Percentiles rank a stretch among this genome's conserved stretches.
These are phyloP conservation scores for Dendrocincla tyrannina DNA, from an alignment of 2,797 vertebrate genomes.

Conservation along the genomic window DNA sequence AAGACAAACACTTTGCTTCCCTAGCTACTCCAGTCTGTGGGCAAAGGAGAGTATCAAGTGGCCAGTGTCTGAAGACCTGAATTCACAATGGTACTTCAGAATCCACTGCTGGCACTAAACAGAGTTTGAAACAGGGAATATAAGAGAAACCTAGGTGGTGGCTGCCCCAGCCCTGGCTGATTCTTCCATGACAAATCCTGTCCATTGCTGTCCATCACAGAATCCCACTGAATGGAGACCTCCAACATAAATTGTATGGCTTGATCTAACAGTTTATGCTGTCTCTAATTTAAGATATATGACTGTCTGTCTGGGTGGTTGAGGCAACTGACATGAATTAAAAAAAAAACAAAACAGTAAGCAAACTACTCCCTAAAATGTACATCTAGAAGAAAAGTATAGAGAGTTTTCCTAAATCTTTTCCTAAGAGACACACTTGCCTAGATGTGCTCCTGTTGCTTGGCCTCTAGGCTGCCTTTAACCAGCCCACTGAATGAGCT, in stretches of 20 bases:
- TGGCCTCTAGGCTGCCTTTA: background rate
- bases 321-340: background rate
- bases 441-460: background rate
- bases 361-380: background rate
- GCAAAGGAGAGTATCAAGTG: background rate
- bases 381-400: background rate
- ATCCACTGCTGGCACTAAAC: background rate
- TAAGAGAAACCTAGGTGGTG: fast-evolving
- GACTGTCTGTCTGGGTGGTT: background rate
- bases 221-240: background rate
- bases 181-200: background rate
- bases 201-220: background rate
- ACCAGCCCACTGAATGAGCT: background rate
- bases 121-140: background rate
- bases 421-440: background rate
- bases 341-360: background rate
- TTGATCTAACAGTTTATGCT: background rate
- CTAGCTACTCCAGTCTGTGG: background rate
- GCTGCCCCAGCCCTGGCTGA: background rate
- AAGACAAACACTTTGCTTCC: background rate
- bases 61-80: background rate
- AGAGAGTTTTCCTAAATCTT: background rate
- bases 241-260: background rate
- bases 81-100: background rate
- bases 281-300: background rate